Base-by-base conservation (phyloP, 2,797 vertebrate species). In the Ispidina picta region DNA sequence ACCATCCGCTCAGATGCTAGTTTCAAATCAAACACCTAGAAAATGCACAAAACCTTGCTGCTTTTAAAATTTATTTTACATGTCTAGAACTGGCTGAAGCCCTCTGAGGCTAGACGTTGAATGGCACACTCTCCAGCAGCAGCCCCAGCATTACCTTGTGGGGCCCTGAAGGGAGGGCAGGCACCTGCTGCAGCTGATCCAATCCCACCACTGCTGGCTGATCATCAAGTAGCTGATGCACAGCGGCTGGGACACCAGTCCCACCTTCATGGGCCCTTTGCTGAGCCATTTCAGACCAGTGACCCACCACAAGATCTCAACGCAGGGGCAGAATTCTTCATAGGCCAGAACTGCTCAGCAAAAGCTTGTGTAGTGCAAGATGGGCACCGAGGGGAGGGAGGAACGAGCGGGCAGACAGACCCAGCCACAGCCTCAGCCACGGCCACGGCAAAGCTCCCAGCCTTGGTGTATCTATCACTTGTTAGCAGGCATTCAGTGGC, bases 391-490 rank as follows among this genome's bases (percentile, higher is more conserved):
- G 5, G 8, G 4, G 49, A 51, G 49, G 13, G 28, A 10, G 13
- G 3, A 5, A 8, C 25, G 16, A 54, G 64, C 43, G 46, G 43
- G 31, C 58, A n/a, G 6, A 3, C 2, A n/a, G 33, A 33, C 33
- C 33, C 33, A 33, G 8, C 2, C 2, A 26, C 4, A 41, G 35
- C 25, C 11, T 28, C 28, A 49, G 58, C 44, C 0, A 4, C 56
- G 66, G 64, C 48, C 21, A 9, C 2, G 23, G 72, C 12, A 0
- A 64, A 43, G 62, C 68, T 59, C 56, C 72, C 33, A 44, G 56
- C n/a, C 35, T 10, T 2, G 1, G 8, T 17, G 9, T 21, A 29
- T 44, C 1, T 21, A 28, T 44, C 1, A 0, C 37, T 56, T 51
- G 0, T n/a, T 25, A 35, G 59, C 1, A 29, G 70, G 65, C 54